phyloP scores from a whole-genome alignment of 2,797 vertebrate genomes.

The Iguana delicatissima region DNA sequence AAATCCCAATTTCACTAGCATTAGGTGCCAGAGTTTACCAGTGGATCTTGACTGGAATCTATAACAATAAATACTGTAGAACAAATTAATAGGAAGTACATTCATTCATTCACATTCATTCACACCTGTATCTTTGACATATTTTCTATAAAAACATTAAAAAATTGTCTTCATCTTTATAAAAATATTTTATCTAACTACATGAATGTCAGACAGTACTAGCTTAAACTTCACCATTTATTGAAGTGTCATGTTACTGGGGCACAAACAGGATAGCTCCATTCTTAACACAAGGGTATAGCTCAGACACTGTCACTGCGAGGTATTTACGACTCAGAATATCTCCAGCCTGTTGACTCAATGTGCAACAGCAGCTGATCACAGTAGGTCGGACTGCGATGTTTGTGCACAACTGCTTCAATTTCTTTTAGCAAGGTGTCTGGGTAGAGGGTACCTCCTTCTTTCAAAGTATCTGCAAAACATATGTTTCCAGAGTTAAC shows the following conservation, averaged over 20 bases:
- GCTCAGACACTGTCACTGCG: not conserved
- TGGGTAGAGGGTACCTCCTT: slow-evolving; percentile 83
- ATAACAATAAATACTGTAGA: slow-evolving; percentile 15
- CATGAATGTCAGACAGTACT: not conserved
- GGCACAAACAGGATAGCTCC: slow-evolving; percentile 26
- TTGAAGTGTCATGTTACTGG: slow-evolving; percentile 17
- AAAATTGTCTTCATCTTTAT: not conserved
- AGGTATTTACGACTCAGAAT: not conserved
- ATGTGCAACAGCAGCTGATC: slow-evolving; percentile 88
- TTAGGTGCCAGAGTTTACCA: too few relatives aligned
- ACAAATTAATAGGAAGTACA: slow-evolving; percentile 33
- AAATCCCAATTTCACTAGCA: too few relatives aligned
- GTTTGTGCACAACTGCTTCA: slow-evolving; percentile 85
- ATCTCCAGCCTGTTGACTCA: slow-evolving; percentile 60
- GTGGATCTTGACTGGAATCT: not conserved
- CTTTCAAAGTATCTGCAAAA: slow-evolving; percentile 89
- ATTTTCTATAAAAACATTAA: slow-evolving; percentile 34
- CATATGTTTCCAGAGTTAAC: not conserved
- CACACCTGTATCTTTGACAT: slow-evolving; percentile 18
- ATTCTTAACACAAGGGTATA: not conserved
- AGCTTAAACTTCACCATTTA: slow-evolving; percentile 21
- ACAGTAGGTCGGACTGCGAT: slow-evolving; percentile 83
- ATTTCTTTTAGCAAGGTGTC: slow-evolving; percentile 83
- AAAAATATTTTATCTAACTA: not conserved
- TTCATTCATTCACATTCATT: slow-evolving; percentile 30